These are phyloP conservation scores for Austrofundulus limnaeus DNA, from an alignment of 2,113 vertebrate species.

Conservation along the genomic window DNA sequence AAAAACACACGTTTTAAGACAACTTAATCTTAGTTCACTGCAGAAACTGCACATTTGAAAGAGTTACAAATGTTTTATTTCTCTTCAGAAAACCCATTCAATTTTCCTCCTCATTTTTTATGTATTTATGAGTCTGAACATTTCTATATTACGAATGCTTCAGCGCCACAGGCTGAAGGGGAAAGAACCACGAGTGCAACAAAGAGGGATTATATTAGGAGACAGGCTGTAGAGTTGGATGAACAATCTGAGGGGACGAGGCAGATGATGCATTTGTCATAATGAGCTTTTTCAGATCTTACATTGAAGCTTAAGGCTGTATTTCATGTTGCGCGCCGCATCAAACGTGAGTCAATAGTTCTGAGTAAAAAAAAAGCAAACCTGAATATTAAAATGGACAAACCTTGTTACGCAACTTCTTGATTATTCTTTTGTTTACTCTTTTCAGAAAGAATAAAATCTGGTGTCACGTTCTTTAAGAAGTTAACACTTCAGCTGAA, in stretches of 20 bases:
- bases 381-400: no score
- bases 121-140: background rate
- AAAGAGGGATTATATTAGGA: background rate
- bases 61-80: no score
- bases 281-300: background rate
- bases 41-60: no score
- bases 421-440: background rate
- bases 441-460: no score
- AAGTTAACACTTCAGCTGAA: no score
- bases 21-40: no score
- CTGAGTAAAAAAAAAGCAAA: background rate
- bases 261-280: background rate
- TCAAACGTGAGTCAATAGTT: background rate
- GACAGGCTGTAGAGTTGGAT: background rate
- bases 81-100: background rate
- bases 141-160: background rate
- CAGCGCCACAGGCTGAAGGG: background rate
- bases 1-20: no score
- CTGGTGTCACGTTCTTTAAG: no score
- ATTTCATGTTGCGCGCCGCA: background rate
- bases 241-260: background rate
- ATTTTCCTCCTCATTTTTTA: background rate
- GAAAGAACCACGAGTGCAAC: background rate
- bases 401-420: accelerated
- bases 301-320: background rate